phyloP scores from a whole-genome alignment of 2,797 vertebrate species.

The Pampus argenteus region DNA sequence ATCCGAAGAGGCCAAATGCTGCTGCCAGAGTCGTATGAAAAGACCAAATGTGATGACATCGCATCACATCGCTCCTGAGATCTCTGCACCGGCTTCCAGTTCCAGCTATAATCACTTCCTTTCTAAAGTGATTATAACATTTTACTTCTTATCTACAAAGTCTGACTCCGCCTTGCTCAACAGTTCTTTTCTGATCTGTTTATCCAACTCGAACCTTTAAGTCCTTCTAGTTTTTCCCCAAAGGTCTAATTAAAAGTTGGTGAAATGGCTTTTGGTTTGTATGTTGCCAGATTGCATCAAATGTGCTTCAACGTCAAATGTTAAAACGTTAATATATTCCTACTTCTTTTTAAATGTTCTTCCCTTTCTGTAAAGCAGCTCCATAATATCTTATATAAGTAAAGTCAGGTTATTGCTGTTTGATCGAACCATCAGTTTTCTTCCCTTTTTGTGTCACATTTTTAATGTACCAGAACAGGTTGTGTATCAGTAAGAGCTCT shows the following conservation, averaged over 20 bases:
- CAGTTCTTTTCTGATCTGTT: neutral
- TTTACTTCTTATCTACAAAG: neutral
- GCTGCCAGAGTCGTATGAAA: conserved; percentile 2
- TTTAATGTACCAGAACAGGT: neutral
- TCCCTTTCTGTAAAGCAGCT: neutral
- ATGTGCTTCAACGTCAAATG: neutral
- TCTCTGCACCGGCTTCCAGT: neutral
- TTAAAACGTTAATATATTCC: too few species aligned
- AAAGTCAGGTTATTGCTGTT: neutral
- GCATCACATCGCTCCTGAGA: conserved; percentile 2
- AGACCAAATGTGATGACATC: neutral
- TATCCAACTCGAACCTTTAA: neutral
- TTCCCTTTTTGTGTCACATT: conserved; percentile 9
- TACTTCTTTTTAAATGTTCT: neutral
- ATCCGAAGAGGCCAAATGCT: neutral
- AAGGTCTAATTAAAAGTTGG: neutral
- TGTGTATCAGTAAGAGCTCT: neutral
- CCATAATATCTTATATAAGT: neutral
- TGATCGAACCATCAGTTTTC: conserved; percentile 3
- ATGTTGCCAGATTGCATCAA: neutral
- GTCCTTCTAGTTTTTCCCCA: neutral
- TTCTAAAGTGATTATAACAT: conserved; percentile 14
- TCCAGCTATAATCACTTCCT: too few species aligned
- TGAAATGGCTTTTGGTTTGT: neutral
- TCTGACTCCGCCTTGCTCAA: neutral